phyloP scores from a whole-genome alignment of 2,888 invertebrate species.

The Euzophera pinguis region DNA sequence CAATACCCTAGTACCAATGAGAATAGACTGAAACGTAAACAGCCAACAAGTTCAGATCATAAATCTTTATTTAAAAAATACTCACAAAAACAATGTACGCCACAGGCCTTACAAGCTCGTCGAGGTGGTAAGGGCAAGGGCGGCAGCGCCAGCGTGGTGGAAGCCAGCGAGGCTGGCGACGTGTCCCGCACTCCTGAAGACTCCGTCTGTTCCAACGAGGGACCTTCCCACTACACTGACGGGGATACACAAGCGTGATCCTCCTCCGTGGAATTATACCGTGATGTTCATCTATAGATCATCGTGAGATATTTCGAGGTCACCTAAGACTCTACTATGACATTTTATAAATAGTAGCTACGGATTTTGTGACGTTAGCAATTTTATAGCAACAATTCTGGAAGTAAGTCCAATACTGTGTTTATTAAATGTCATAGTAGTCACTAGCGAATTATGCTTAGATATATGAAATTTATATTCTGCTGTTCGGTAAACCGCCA shows the following conservation, averaged over 20 bases:
- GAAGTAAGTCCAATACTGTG: too few species aligned
- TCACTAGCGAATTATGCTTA: too few species aligned
- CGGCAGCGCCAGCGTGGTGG: conserved; percentile 76
- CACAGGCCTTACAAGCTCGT: conserved; percentile 88
- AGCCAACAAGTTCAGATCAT: conserved; percentile 24
- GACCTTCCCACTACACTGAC: conserved; percentile 84
- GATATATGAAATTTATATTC: too few species aligned
- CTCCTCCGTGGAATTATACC: conserved; percentile 15
- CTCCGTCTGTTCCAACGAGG: conserved; percentile 93
- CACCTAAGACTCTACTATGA: too few species aligned
- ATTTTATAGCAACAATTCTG: too few species aligned
- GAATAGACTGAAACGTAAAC: too few species aligned
- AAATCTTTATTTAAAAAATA: background rate
- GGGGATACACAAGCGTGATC: conserved; percentile 75
- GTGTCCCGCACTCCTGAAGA: conserved; percentile 94
- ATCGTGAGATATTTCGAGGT: too few species aligned
- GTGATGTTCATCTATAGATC: conserved; percentile 29
- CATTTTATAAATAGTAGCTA: too few species aligned
- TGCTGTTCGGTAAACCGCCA: too few species aligned
- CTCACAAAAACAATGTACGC: background rate
- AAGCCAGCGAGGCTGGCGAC: conserved; percentile 85
- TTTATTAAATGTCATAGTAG: too few species aligned
- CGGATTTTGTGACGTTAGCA: too few species aligned
- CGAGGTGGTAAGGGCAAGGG: conserved; percentile 76
- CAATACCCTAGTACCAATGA: too few species aligned